Evolutionary conservation across 1,140 invertebrate species (phyloP).

Genomic region (Ips typographus): DNA sequence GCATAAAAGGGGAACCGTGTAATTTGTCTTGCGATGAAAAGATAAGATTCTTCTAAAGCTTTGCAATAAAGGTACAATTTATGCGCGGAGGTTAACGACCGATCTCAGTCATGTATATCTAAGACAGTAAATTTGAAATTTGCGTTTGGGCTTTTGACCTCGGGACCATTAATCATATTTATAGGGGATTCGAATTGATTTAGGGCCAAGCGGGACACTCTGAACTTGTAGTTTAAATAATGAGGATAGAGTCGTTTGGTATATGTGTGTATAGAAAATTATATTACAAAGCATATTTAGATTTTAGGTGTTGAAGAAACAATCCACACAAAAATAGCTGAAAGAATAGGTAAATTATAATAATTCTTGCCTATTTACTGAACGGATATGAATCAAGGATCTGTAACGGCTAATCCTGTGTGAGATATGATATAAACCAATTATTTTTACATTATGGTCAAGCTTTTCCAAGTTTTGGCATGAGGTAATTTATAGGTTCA

Average conservation of each 20-base stretch:
- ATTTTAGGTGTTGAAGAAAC: too few relatives aligned
- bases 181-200: slow-evolving; percentile 24
- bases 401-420: too few relatives aligned
- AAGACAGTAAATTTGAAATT: slow-evolving; percentile 20
- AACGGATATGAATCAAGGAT: too few relatives aligned
- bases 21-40: not conserved
- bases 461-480: too few relatives aligned
- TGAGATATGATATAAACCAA: too few relatives aligned
- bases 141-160: slow-evolving; percentile 21
- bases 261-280: too few relatives aligned
- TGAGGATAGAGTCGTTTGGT: not conserved
- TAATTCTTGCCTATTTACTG: too few relatives aligned
- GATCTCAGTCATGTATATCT: slow-evolving; percentile 24
- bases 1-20: not conserved
- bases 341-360: too few relatives aligned
- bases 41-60: slow-evolving; percentile 4
- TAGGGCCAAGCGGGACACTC: not conserved
- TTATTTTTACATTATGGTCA: too few relatives aligned
- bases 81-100: slow-evolving; percentile 16
- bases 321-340: too few relatives aligned
- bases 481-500: too few relatives aligned
- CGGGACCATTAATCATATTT: slow-evolving; percentile 14
- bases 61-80: slow-evolving; percentile 10
- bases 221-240: slow-evolving; percentile 8
- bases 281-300: too few relatives aligned